Evolutionary conservation across 92 coral and sea anemone genomes (phyloP).

Genomic region (Parazoanthus darwini): DNA sequence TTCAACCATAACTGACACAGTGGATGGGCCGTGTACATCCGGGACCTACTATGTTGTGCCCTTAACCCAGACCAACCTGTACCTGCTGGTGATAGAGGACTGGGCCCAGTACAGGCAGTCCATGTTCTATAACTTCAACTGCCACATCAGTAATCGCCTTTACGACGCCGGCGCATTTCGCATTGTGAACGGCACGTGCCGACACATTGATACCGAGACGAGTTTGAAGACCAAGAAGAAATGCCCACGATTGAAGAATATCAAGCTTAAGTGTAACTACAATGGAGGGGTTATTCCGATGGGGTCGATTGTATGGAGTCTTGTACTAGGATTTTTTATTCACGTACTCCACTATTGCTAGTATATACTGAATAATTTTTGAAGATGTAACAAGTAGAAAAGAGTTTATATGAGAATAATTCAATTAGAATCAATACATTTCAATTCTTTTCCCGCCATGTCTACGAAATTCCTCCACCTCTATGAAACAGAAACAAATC

Average conservation of each 20-base stretch:
- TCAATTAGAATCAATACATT: background rate
- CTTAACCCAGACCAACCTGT: slow-evolving; percentile 89
- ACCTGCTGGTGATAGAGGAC: slow-evolving; percentile 88
- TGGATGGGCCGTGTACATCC: slow-evolving; percentile 88
- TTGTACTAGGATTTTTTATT: background rate
- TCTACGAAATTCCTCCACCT: no score
- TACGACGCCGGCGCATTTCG: slow-evolving; percentile 98
- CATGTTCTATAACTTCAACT: slow-evolving; percentile 95
- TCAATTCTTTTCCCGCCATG: background rate
- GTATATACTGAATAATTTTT: background rate
- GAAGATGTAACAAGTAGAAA: background rate
- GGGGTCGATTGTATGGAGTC: slow-evolving; percentile 6
- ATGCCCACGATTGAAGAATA: slow-evolving; percentile 84
- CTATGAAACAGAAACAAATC: background rate
- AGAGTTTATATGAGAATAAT: background rate
- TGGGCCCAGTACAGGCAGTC: slow-evolving; percentile 96
- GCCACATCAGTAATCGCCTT: slow-evolving; percentile 92
- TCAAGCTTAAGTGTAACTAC: slow-evolving; percentile 80
- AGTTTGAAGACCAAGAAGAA: slow-evolving; percentile 73
- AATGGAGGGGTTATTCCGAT: slow-evolving; percentile 44
- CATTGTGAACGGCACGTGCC: slow-evolving; percentile 97
- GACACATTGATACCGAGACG: slow-evolving; percentile 81
- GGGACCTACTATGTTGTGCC: slow-evolving; percentile 90
- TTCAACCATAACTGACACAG: slow-evolving; percentile 71
- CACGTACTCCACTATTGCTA: background rate